These are phyloP conservation scores for Aleiodes testaceus DNA, from an alignment of 2,888 invertebrate genomes.

Conservation along the genomic window DNA sequence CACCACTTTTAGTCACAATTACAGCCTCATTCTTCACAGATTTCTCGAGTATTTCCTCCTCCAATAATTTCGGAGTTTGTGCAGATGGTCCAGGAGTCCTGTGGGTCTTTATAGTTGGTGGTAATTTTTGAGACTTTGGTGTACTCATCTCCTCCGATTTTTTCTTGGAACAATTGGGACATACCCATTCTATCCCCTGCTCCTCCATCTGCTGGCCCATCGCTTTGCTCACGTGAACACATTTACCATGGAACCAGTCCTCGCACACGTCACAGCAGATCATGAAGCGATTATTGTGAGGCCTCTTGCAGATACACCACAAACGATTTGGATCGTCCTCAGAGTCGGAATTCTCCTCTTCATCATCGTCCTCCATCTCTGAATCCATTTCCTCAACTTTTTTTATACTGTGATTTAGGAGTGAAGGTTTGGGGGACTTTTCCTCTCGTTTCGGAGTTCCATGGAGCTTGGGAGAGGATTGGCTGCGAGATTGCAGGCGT, in stretches of 20 bases:
- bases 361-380: constrained; percentile 76
- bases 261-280: constrained; percentile 97
- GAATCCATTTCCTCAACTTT: constrained; percentile 60
- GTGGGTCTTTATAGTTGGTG: constrained; percentile 29
- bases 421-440: constrained; percentile 39
- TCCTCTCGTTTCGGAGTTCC: constrained; percentile 54
- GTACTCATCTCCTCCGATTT: constrained; percentile 57
- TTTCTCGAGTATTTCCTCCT: constrained; percentile 12
- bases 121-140: neutral
- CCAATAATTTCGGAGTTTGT: neutral
- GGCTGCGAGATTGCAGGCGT: constrained; percentile 72
- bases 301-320: constrained; percentile 96
- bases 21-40: neutral
- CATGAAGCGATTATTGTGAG: constrained; percentile 97
- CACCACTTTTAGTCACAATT: constrained; percentile 18
- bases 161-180: constrained; percentile 86
- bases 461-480: constrained; percentile 47
- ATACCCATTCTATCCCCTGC: constrained; percentile 90
- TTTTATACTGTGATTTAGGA: constrained; percentile 23
- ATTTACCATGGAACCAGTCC: constrained; percentile 99
- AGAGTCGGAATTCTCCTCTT: constrained; percentile 80
- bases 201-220: constrained; percentile 95
- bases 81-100: constrained; percentile 39
- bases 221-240: constrained; percentile 92
- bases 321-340: constrained; percentile 94